These are phyloP conservation scores for Oncorhynchus tshawytscha DNA, from an alignment of 2,113 vertebrate species.

Conservation along the genomic window DNA sequence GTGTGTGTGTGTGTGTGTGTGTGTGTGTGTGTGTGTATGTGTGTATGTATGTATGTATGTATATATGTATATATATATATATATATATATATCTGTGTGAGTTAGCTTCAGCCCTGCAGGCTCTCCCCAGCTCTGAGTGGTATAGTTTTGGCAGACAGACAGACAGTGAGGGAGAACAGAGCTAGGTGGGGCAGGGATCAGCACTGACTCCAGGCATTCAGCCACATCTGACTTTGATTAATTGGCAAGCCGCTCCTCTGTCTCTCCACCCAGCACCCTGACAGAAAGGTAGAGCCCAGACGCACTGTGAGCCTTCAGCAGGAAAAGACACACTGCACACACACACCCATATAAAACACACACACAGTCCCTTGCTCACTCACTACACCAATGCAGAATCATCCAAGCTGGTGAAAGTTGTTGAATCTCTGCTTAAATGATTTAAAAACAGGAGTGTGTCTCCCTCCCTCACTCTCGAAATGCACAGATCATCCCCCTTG, in stretches of 20 bases:
- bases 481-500: constrained; percentile 90
- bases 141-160: too few species aligned
- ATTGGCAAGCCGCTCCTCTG: constrained; percentile 80
- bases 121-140: constrained; percentile 77
- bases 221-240: constrained; percentile 93
- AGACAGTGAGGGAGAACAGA: constrained; percentile 57
- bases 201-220: constrained; percentile 82
- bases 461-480: constrained; percentile 76
- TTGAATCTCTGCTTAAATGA: constrained; percentile 85
- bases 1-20: neutral
- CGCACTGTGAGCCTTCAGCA: too few species aligned
- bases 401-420: constrained; percentile 88
- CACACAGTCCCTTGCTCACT: neutral
- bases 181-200: constrained; percentile 86
- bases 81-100: constrained; percentile 30
- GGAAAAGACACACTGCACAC: neutral
- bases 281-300: constrained; percentile 37
- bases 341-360: neutral
- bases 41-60: neutral
- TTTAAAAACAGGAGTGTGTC: constrained; percentile 86
- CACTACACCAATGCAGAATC: constrained; percentile 80
- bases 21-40: constrained; percentile 1
- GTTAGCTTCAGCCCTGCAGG: constrained; percentile 86
- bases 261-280: constrained; percentile 43
- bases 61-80: neutral